Conservation (phyloP, 2,888 invertebrate species). For the Aphidius colemani region DNA sequence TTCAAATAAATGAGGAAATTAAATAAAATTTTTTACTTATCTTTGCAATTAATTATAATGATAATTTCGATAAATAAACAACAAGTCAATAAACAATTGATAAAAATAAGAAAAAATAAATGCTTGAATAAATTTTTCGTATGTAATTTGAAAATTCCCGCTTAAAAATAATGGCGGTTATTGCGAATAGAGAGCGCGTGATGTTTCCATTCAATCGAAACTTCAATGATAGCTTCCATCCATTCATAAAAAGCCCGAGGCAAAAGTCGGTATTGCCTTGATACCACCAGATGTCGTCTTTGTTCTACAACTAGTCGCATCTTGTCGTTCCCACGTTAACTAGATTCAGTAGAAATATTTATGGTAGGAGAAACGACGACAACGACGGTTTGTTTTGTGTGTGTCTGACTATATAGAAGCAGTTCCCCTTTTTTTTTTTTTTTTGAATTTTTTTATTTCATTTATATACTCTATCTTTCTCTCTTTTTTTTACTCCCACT, state of each 20-base stretch:
- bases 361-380: too few species aligned
- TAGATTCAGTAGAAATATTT: too few species aligned
- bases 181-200: conserved; percentile 32
- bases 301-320: conserved; percentile 21
- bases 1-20: not conserved
- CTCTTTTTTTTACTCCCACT: conserved; percentile 22
- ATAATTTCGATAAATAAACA: not conserved
- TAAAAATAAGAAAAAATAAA: not conserved
- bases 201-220: conserved; percentile 60
- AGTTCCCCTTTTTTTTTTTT: conserved; percentile 6
- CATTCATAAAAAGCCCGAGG: conserved; percentile 60
- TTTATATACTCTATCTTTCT: conserved; percentile 13
- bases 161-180: conserved; percentile 37
- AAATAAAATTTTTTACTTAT: too few species aligned
- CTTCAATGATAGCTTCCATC: conserved; percentile 61
- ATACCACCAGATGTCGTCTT: conserved; percentile 55
- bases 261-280: conserved; percentile 37
- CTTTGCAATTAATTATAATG: too few species aligned
- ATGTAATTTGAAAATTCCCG: conserved; percentile 7
- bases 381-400: too few species aligned
- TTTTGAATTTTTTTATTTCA: too few species aligned
- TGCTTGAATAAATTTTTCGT: too few species aligned
- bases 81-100: not conserved
- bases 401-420: conserved; percentile 21
- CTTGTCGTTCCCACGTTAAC: conserved; percentile 13